Evolutionary conservation across 2,888 invertebrate genomes (phyloP), one percentile per base, ranked within the genome.

Genomic region (Stenolophus ochropezus): DNA sequence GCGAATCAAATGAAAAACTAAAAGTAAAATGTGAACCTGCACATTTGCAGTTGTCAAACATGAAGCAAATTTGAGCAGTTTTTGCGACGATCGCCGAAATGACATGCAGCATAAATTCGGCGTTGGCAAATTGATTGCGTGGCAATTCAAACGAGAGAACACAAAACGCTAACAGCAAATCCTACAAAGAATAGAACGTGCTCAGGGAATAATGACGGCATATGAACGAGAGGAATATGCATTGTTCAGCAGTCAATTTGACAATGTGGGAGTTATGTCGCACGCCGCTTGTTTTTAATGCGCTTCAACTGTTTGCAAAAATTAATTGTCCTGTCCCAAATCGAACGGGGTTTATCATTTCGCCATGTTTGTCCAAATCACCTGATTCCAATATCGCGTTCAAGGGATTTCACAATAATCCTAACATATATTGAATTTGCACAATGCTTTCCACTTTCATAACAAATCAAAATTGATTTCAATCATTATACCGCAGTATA

Each of bases 211-310:
- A 61, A 77, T 58, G 58, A 61, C 33, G 65, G 78, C 49, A 65
- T 78, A 65, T 58, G 47, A 65, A 49, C 58, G 25, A 25, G 23
- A 69, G 65, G 65, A 25, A 51, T 25, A 20, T 51, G 51, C 53
- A 79, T 79, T 79, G 79, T 79, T 79, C 53, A 53, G 27, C 71
- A 71, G 71, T 79, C 69, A 79, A 53, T 79, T 79, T 79, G 79
- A 79, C 79, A 79, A 69, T 79, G 61, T 79, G 79, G 65, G 65
- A 79, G 65, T 69, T 47, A 77, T 61, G 61, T 77, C 77, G 61
- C 77, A 77, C 20, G 58, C n/a, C 5, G 73, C 20, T 20, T 61
- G 11, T 78, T 61, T 65, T 49, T 49, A 42, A 65, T 47, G 42
- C 49, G 78, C 20, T 21, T 47, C n/a, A 42, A 61, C 61, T 42